phyloP scores from a whole-genome alignment of 2,113 vertebrate species.

The Carassius carassius region DNA sequence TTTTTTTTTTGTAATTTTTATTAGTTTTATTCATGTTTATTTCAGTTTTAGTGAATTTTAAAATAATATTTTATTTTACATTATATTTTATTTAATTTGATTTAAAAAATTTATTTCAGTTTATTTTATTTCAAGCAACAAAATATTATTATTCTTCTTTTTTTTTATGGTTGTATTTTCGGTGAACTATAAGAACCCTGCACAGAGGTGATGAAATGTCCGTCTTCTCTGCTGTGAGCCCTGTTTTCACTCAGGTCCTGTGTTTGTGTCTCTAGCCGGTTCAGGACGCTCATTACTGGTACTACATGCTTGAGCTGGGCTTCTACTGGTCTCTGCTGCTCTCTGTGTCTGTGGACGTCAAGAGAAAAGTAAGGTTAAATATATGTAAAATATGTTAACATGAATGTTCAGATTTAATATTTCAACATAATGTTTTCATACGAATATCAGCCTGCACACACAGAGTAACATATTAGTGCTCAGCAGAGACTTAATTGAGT shows the following conservation, averaged over 20 bases:
- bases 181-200: too few species aligned
- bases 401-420: not conserved
- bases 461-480: too few species aligned
- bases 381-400: not conserved
- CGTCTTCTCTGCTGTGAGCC: not conserved
- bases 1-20: too few species aligned
- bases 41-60: not conserved
- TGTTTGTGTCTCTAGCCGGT: conserved; percentile 74
- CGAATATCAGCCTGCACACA: too few species aligned
- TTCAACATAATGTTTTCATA: too few species aligned
- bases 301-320: conserved; percentile 89
- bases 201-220: not conserved
- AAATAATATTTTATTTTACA: not conserved
- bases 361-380: conserved; percentile 81
- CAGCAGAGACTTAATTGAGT: too few species aligned
- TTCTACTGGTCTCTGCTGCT: conserved; percentile 89
- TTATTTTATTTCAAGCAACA: not conserved
- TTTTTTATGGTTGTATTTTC: not conserved
- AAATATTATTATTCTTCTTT: too few species aligned
- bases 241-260: not conserved
- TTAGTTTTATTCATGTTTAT: not conserved
- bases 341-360: conserved; percentile 86
- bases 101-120: not conserved
- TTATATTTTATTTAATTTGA: not conserved
- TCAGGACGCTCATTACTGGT: conserved; percentile 81